Evolutionary conservation across 2,113 vertebrate species (phyloP).

Genomic region (Penelope pileata): DNA sequence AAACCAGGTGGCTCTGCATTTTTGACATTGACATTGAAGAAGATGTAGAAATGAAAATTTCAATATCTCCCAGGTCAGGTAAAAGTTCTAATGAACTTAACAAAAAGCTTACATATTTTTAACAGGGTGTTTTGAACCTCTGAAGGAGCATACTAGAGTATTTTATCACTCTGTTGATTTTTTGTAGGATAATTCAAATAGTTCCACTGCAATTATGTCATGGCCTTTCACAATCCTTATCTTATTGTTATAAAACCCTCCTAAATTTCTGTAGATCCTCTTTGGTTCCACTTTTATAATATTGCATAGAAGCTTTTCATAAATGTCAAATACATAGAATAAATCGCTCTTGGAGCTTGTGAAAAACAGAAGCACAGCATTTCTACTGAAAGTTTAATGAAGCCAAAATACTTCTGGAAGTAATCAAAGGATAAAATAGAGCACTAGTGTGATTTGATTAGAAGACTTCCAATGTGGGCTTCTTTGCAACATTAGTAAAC

Average conservation of each 20-base stretch:
- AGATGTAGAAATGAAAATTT: background rate
- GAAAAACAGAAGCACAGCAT: conserved; percentile 25
- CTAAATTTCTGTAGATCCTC: conserved; percentile 11
- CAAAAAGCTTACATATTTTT: background rate
- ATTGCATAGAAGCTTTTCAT: background rate
- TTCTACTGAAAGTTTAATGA: conserved; percentile 39
- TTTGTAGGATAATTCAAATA: background rate
- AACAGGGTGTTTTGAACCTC: background rate
- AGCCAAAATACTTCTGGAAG: conserved; percentile 26
- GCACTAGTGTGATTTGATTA: conserved; percentile 31
- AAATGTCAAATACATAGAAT: background rate
- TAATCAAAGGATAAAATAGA: conserved; percentile 2
- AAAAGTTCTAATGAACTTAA: background rate
- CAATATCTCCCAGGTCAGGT: background rate
- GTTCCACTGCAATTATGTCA: background rate
- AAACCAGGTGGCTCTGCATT: conserved; percentile 61
- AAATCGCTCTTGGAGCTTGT: background rate
- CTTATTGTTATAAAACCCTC: background rate
- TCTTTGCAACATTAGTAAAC: conserved; percentile 22
- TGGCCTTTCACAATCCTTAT: background rate
- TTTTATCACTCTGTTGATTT: background rate
- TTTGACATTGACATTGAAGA: conserved; percentile 35
- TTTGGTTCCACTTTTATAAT: conserved; percentile 32
- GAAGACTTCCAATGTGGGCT: conserved; percentile 20
- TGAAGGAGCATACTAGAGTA: background rate